Evolutionary conservation across 1,140 invertebrate species (phyloP), one percentile per base, ranked within the genome.

Genomic region (Apis cerana): DNA sequence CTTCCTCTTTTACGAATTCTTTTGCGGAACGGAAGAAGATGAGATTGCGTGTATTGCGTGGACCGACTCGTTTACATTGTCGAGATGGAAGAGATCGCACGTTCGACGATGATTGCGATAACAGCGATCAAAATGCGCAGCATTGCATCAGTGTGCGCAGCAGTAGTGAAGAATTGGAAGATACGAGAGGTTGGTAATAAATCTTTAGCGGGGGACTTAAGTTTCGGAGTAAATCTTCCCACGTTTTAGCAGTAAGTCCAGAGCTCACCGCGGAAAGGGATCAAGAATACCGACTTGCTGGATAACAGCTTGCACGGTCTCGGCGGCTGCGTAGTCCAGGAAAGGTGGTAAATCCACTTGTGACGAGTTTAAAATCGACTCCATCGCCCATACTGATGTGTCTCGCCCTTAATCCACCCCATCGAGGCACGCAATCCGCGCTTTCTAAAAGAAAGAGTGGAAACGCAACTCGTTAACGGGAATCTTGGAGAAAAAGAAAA

Each of bases 161-260:
- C 68, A 81, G 85, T 79, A 85, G 84, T 64, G 59, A 69, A 75
- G 87, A 85, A 82, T 85, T 88, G 75, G 86, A 88, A 83, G 84
- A 88, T 88, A 88, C 52, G 77, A 88, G 85, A 80, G 80, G 79
- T 43, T 62, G 80, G 86, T 88, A 83, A 88, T 89, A 94, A 94
- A 94, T 94, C 93, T 92, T 89, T 89, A 89, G 90, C 89, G 90
- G 84, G 84, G 85, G 92, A 93, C 91, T 93, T 92, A 94, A 94
- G 91, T 93, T 93, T 86, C 90, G 83, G 88, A 90, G 91, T 93
- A 94, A 94, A 94, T 94, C 93, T 94, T 90, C 82, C 92, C 93
- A 94, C 93, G 93, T 94, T 94, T 94, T 92, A 93, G 92, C 92
- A 90, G 89, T 94, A 94, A 94, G 92, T 93, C 92, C 92, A 82